A percentile compares a stretch with the other conserved stretches of the same genome.
Evolutionary conservation across 2,113 vertebrate species (phyloP).

Genomic region (Tamias sibiricus): DNA sequence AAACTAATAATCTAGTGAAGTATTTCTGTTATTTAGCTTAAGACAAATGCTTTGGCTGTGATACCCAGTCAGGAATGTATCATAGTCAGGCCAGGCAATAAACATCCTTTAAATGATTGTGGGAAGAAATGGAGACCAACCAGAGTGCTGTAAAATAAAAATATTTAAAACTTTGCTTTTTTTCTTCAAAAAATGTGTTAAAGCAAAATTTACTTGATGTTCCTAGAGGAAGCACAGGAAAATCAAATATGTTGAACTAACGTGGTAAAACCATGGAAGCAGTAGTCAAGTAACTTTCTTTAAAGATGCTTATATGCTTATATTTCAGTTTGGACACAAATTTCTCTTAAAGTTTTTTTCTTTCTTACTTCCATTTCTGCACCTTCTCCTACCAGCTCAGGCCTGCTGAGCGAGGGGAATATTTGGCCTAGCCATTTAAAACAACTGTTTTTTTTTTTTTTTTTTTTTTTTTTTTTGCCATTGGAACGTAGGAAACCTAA

Average conservation of each 20-base stretch:
- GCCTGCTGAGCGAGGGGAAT: conserved; percentile 90
- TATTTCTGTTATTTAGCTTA: background rate
- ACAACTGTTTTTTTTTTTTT: conserved; percentile 91
- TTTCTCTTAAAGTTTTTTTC: conserved; percentile 80
- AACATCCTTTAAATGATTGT: background rate
- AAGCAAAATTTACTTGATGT: background rate
- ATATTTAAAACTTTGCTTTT: background rate
- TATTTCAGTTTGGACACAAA: conserved; percentile 78
- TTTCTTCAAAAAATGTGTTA: background rate
- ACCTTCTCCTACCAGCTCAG: conserved; percentile 86
- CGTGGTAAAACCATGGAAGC: background rate
- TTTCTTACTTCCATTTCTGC: conserved; percentile 83
- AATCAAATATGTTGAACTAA: background rate
- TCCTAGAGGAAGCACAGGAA: background rate
- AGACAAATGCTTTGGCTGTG: background rate
- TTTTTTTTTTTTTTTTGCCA: conserved; percentile 83
- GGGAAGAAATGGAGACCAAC: background rate
- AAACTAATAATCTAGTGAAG: background rate
- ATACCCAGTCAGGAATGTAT: background rate
- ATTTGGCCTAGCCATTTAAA: conserved; percentile 91
- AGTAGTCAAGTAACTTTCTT: background rate
- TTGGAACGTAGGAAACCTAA: conserved; percentile 96
- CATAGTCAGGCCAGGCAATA: background rate
- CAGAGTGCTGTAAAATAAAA: background rate
- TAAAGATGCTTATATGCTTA: conserved; percentile 59